A percentile compares a stretch with the other conserved stretches of the same genome.
Evolutionary conservation across 2,888 invertebrate genomes (phyloP).

Genomic region (Lasioglossum pauxillum): DNA sequence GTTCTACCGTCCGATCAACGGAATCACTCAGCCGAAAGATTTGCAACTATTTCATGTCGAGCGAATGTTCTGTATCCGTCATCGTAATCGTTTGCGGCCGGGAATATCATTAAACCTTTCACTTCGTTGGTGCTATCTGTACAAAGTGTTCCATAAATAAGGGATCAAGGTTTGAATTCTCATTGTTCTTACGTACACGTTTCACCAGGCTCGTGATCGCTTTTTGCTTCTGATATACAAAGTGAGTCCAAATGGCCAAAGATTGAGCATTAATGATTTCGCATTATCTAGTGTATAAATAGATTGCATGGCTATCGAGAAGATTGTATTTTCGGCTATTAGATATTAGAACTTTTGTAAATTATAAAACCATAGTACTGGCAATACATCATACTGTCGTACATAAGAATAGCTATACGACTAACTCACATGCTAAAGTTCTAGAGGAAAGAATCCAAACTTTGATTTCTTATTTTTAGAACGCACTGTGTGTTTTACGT

Average conservation of each 20-base stretch:
- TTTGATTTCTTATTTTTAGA: background rate
- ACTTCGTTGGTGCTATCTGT: background rate
- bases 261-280: background rate
- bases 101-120: background rate
- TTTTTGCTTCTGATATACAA: background rate
- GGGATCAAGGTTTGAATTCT: background rate
- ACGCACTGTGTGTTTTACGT: background rate
- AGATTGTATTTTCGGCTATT: background rate
- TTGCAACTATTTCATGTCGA: background rate
- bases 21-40: slow-evolving; percentile 6
- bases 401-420: background rate
- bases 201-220: background rate
- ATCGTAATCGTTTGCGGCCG: background rate
- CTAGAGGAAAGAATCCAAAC: background rate
- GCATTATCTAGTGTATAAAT: background rate
- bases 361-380: background rate
- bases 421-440: background rate
- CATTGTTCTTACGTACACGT: background rate
- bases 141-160: background rate
- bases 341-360: background rate
- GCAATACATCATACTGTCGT: background rate
- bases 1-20: slow-evolving; percentile 44
- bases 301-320: background rate
- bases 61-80: background rate
- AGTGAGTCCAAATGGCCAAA: background rate